Percentiles rank a stretch among this genome's conserved stretches.
Evolutionary conservation across 2,797 vertebrate genomes (phyloP).

Genomic region (Atherinosoma microstoma): DNA sequence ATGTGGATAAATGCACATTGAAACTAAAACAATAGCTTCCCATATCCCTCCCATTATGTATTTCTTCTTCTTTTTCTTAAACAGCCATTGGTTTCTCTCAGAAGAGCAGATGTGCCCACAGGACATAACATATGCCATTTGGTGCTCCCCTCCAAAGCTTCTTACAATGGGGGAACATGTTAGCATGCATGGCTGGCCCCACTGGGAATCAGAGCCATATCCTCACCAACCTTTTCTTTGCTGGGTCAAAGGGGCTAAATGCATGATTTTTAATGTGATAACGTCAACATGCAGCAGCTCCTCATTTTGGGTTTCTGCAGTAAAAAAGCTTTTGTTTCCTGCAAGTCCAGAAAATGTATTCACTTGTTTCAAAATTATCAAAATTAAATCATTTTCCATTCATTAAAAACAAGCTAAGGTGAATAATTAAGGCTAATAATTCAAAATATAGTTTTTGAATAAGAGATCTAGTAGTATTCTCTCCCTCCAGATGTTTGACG

Average conservation of each 20-base stretch:
- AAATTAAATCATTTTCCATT: too few species aligned
- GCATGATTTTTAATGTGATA: too few species aligned
- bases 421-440: too few species aligned
- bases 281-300: background rate
- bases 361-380: too few species aligned
- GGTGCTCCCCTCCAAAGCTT: conserved; percentile 11
- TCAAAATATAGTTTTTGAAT: background rate
- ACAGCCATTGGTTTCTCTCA: background rate
- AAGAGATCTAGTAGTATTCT: too few species aligned
- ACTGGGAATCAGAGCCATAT: conserved; percentile 15
- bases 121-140: conserved; percentile 47
- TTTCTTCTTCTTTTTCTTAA: conserved; percentile 7
- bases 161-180: background rate
- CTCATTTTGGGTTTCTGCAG: too few species aligned
- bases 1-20: background rate
- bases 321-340: too few species aligned
- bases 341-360: too few species aligned
- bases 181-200: conserved; percentile 6
- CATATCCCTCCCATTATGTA: background rate
- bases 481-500: background rate
- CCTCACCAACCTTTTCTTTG: background rate
- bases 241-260: too few species aligned
- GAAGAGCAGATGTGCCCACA: conserved; percentile 45
- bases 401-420: too few species aligned
- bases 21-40: background rate